These are phyloP conservation scores for Loxodonta africana DNA, from an alignment of 2,113 vertebrate genomes.

Conservation along the genomic window DNA sequence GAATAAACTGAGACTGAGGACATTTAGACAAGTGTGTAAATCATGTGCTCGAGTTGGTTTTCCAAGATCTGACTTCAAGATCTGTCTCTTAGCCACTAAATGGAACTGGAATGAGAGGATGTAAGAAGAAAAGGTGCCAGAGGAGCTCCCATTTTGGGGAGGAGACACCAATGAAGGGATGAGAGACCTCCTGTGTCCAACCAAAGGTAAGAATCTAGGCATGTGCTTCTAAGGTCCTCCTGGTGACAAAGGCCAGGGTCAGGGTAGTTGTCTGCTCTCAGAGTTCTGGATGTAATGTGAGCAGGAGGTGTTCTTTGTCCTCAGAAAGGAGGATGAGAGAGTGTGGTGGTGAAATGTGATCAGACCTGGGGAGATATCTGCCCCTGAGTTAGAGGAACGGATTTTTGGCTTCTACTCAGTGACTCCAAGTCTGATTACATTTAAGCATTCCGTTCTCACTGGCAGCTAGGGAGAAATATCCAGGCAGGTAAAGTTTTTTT, in stretches of 20 bases:
- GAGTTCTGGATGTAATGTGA: not conserved
- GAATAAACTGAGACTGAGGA: not conserved
- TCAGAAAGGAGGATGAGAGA: not conserved
- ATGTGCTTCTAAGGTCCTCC: not conserved
- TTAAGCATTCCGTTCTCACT: not conserved
- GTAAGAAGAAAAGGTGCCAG: not conserved
- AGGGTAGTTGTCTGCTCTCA: not conserved
- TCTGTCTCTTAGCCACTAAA: not conserved
- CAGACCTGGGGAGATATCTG: not conserved
- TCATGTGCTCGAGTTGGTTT: not conserved
- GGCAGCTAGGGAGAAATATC: not conserved
- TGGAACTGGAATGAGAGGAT: not conserved
- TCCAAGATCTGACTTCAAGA: not conserved
- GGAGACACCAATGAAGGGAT: not conserved
- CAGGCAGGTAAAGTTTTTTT: not conserved
- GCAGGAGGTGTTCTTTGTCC: not conserved
- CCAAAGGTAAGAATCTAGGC: not conserved
- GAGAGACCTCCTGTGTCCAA: not conserved
- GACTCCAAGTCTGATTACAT: not conserved
- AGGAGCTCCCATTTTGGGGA: not conserved
- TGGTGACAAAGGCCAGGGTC: not conserved
- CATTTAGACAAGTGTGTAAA: not conserved
- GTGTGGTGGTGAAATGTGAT: not conserved
- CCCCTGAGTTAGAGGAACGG: not conserved
- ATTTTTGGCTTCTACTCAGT: constrained; percentile 7